phyloP scores from a whole-genome alignment of 2,888 invertebrate genomes.

The Lamproptera curius region DNA sequence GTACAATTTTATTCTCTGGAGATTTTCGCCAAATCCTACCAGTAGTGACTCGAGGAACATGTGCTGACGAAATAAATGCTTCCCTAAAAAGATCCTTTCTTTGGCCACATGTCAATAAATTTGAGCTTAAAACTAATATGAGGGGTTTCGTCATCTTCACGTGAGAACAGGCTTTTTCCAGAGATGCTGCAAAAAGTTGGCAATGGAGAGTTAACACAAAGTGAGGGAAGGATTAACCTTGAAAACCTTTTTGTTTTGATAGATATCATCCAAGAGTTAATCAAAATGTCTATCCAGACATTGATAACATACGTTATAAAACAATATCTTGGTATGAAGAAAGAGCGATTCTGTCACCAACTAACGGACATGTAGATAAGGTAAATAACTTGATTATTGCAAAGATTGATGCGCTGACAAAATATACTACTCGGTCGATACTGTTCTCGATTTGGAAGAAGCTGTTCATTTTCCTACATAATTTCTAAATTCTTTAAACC shows the following conservation, averaged over 20 bases:
- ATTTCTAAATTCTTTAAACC: background rate
- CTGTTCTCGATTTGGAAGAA: background rate
- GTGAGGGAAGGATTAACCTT: constrained; percentile 27
- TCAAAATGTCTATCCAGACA: constrained; percentile 27
- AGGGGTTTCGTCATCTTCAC: constrained; percentile 20
- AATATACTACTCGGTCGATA: background rate
- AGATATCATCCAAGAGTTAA: constrained; percentile 21
- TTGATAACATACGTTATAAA: background rate
- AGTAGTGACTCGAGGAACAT: no score
- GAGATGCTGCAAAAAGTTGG: constrained; percentile 31
- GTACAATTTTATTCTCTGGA: constrained; percentile 30
- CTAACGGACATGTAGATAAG: no score
- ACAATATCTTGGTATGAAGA: background rate
- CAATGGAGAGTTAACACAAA: constrained; percentile 32
- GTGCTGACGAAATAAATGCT: no score
- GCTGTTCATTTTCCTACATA: background rate
- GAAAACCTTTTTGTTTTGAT: no score
- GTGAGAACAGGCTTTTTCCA: no score
- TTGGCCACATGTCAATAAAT: constrained; percentile 31
- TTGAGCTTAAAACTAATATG: constrained; percentile 33
- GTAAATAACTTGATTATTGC: background rate
- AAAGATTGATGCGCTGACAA: background rate
- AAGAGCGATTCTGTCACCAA: no score
- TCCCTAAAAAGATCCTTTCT: no score
- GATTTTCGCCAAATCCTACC: constrained; percentile 30